phyloP scores from a whole-genome alignment of 1,140 invertebrate genomes.

The Solenopsis invicta region DNA sequence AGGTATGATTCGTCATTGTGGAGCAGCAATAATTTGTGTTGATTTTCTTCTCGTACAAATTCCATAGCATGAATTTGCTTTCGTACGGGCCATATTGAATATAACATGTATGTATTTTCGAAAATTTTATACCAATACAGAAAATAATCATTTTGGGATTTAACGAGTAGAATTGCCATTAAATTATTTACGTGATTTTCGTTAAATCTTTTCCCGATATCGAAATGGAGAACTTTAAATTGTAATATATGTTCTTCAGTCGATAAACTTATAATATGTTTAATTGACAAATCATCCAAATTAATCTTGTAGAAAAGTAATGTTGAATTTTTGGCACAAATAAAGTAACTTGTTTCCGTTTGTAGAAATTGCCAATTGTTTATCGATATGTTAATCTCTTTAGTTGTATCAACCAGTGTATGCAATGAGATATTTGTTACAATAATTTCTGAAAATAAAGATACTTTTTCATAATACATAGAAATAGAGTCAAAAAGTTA shows the following conservation, averaged over 20 bases:
- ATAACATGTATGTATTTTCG: slow-evolving; percentile 17
- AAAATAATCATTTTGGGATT: slow-evolving; percentile 38
- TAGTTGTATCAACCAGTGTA: slow-evolving; percentile 17
- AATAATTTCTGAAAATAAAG: slow-evolving; percentile 72
- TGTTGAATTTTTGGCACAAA: slow-evolving; percentile 3
- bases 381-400: slow-evolving; percentile 2
- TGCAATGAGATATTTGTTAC: slow-evolving; percentile 71
- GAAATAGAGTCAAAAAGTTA: not conserved
- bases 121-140: slow-evolving; percentile 73
- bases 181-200: not conserved
- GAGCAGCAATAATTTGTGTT: slow-evolving; percentile 72
- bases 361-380: slow-evolving; percentile 69
- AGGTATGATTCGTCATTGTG: slow-evolving; percentile 50
- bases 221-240: slow-evolving; percentile 66
- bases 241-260: slow-evolving; percentile 52
- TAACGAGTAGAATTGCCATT: slow-evolving; percentile 72
- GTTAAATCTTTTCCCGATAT: not conserved
- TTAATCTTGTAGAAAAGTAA: slow-evolving; percentile 67
- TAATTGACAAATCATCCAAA: not conserved
- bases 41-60: slow-evolving; percentile 56
- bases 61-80: slow-evolving; percentile 67
- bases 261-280: not conserved
- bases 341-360: slow-evolving; percentile 64
- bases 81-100: slow-evolving; percentile 60
- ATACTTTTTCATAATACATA: not conserved